Evolutionary conservation across 2,888 invertebrate genomes (phyloP), one percentile per base, ranked within the genome.

Genomic region (Cheilosia pagana): DNA sequence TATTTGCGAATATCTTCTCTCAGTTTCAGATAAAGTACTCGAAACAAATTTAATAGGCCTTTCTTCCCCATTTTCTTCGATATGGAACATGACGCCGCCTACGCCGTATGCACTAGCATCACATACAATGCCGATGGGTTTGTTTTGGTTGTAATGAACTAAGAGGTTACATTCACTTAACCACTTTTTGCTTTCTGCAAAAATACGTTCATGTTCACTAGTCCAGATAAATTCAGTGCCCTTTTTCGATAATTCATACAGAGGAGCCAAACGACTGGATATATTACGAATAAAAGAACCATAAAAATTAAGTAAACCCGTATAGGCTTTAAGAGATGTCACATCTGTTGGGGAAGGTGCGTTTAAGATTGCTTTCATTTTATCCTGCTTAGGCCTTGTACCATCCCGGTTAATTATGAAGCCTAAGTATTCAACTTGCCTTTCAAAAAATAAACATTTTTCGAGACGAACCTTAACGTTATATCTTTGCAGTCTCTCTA

Each of bases 51-150:
- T 67, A 14, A 82, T 63, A 19, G 77, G 77, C 8, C 60, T 35
- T 57, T 75, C 72, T 53, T 72, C 70, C 14, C 78, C 74, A 57
- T 78, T 35, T 2, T 14, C 16, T 25, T 63, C 74, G 6, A 83
- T 59, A 48, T 83, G 74, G 45, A 68, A 77, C 25, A 77, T 12
- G 5, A 68, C n/a, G 1, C 41, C 70, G 19, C 53, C 74, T 8
- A 62, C 70, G 19, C 55, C 57, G 52, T 81, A 68, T 14, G 71
- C 28, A 43, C 71, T 76, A 14, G 63, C 81, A 41, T 81, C 68
- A 23, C 55, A 68, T 21, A 77, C 53, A 21, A 57, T 39, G 7
- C 77, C 28, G 12, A 57, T 10, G 1, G 57, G 57, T 21, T 57
- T 57, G 39, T 39, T 57, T 57, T 21, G 35, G 6, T 25, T 7